Evolutionary conservation across 1,140 invertebrate species (phyloP), one percentile per base, ranked within the genome.

Genomic region (Chlorops oryzae): DNA sequence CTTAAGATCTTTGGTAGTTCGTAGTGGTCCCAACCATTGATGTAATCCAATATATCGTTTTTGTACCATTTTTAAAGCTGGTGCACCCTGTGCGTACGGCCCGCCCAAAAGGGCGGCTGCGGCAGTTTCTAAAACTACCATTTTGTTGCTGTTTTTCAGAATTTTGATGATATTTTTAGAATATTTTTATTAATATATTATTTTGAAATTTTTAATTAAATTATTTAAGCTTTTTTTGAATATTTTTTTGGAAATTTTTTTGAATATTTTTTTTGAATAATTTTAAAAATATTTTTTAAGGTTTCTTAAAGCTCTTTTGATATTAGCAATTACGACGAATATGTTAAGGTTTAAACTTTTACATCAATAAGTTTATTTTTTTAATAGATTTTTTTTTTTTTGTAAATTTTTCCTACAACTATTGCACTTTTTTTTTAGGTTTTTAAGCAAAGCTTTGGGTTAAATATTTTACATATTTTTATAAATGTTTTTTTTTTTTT

Each of bases 21-120:
- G 74, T 55, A 92, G 78, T 50, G 89, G 89, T 59, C 85, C 83
- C 57, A 91, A 75, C 86, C 87, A 90, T 66, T 88, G 86, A 74
- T 92, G 89, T 65, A 90, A 78, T 77, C 87, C 89, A 69, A 90
- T 87, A 74, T 87, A 91, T 59, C 88, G 79, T 75, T 92, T 91
- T 61, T 87, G 87, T 71, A 90, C 77, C 75, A 91, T 82, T 80
- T 92, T 92, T 68, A 90, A 78, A 58, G 86, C 84, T 59, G 85
- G 82, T 58, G 85, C 82, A 56, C 83, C 81, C 67, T 87, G 85
- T 61, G 84, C 83, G 75, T 87, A 87, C 43, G 83, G 80, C 28
- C 82, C 80, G 66, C 84, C 83, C 61, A 84, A 71, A 37, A 78
- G 68, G 55, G 77, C 75, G 50, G 76, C n/a, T n/a, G n/a, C 75